phyloP scores from a whole-genome alignment of 1,140 invertebrate genomes.

The Drosophila novamexicana region DNA sequence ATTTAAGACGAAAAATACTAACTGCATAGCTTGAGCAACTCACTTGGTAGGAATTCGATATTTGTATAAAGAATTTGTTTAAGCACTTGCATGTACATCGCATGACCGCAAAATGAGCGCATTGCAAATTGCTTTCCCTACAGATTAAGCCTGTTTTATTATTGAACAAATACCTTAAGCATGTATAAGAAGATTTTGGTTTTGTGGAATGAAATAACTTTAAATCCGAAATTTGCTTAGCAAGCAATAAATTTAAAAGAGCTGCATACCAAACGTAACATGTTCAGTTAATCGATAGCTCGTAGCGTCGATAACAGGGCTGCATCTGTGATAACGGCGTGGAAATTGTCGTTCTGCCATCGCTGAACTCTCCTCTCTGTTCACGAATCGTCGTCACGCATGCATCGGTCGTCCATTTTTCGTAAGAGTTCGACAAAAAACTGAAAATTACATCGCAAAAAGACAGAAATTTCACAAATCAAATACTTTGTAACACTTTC shows the following conservation, averaged over 20 bases:
- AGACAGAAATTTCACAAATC: conserved; percentile 38
- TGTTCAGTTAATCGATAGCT: conserved; percentile 5
- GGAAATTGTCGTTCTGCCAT: conserved; percentile 19
- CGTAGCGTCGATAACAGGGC: conserved; percentile 5
- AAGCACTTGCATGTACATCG: too few relatives aligned
- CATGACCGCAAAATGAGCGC: neutral
- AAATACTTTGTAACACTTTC: conserved; percentile 25
- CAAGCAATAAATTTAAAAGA: neutral
- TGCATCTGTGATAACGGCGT: conserved; percentile 19
- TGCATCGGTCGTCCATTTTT: conserved; percentile 75
- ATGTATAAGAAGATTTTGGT: too few relatives aligned
- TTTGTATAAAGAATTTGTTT: too few relatives aligned
- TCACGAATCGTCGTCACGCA: conserved; percentile 63
- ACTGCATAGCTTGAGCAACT: neutral
- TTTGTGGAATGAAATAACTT: too few relatives aligned
- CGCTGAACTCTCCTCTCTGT: conserved; percentile 26
- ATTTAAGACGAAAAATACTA: conserved; percentile 4
- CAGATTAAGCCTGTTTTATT: neutral
- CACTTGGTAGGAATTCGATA: neutral
- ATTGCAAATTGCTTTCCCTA: neutral
- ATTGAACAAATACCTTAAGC: neutral
- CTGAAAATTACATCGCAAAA: conserved; percentile 65
- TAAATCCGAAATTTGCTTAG: too few relatives aligned
- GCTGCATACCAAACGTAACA: conserved; percentile 3
- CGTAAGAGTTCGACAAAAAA: conserved; percentile 63